A percentile compares a stretch with the other conserved stretches of the same genome.
Evolutionary conservation across 1,140 invertebrate genomes (phyloP).

Genomic region (Diabrotica virgifera): DNA sequence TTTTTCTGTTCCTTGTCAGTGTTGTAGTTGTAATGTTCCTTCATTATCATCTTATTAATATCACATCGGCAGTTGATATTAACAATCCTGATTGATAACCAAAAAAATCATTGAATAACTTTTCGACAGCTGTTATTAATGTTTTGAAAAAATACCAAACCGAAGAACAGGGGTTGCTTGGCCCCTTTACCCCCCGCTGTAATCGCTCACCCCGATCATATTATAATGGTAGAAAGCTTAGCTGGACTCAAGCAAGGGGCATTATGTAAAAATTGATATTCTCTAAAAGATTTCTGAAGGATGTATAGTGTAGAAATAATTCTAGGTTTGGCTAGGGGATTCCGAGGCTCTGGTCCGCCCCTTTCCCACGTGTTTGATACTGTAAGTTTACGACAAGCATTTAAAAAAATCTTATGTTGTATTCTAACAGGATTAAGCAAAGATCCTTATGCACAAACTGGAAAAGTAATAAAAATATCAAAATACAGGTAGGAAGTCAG

Average conservation of each 20-base stretch:
- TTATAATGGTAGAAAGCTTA: conserved; percentile 9
- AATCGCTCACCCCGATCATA: conserved; percentile 4
- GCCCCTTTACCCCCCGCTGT: conserved; percentile 7
- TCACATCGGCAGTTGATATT: no score
- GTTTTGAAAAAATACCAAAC: background rate
- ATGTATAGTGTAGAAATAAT: conserved; percentile 9
- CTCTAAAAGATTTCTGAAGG: background rate
- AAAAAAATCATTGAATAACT: no score
- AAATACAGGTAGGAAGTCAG: background rate
- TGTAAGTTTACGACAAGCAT: background rate
- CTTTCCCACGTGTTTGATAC: conserved; percentile 8
- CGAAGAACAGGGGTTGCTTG: background rate
- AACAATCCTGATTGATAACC: no score
- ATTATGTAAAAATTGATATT: conserved; percentile 4
- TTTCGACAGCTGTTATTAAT: background rate
- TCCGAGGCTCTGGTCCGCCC: conserved; percentile 1
- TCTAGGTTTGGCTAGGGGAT: conserved; percentile 11
- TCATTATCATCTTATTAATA: no score
- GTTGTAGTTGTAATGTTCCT: no score
- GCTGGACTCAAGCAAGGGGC: background rate
- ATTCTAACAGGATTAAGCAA: background rate
- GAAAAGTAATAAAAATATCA: conserved; percentile 3
- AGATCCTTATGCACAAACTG: background rate
- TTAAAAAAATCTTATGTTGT: background rate
- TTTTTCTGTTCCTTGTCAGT: no score